phyloP scores from a whole-genome alignment of 2,888 invertebrate species.

The Leucoma salicis region DNA sequence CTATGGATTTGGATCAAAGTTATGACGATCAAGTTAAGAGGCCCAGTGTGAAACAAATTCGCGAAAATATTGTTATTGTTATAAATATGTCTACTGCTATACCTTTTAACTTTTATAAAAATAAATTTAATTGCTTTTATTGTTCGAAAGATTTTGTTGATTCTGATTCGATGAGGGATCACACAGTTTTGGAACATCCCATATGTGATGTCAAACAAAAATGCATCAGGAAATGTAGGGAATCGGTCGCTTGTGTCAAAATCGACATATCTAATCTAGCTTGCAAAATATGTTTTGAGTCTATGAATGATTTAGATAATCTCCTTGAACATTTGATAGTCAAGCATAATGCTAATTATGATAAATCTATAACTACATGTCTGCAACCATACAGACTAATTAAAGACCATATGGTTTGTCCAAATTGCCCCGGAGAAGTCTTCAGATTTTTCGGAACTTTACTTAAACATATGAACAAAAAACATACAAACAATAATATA shows the following conservation, averaged over 20 bases:
- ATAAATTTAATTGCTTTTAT: conserved; percentile 74
- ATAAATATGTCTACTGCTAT: conserved; percentile 76
- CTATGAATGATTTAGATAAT: conserved; percentile 55
- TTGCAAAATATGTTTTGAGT: conserved; percentile 69
- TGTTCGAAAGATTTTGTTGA: conserved; percentile 73
- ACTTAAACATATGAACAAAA: conserved; percentile 70
- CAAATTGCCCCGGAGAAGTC: conserved; percentile 61
- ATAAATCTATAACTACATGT: conserved; percentile 67
- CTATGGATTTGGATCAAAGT: conserved; percentile 58
- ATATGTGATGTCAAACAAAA: conserved; percentile 65
- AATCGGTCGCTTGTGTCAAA: conserved; percentile 72
- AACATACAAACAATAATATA: conserved; percentile 71
- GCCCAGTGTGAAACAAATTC: conserved; percentile 68
- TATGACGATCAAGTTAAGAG: conserved; percentile 53
- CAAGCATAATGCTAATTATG: conserved; percentile 67
- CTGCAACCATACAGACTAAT: conserved; percentile 65
- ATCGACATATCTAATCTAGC: conserved; percentile 65
- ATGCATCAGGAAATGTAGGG: conserved; percentile 69
- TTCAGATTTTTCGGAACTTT: conserved; percentile 73
- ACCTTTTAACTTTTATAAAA: conserved; percentile 74
- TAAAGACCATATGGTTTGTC: conserved; percentile 70
- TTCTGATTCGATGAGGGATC: conserved; percentile 66
- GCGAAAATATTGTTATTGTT: conserved; percentile 67
- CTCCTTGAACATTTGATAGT: conserved; percentile 65
- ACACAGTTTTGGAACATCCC: conserved; percentile 65